Base-by-base conservation (phyloP, 2,888 invertebrate genomes). In the Amiota minor region DNA sequence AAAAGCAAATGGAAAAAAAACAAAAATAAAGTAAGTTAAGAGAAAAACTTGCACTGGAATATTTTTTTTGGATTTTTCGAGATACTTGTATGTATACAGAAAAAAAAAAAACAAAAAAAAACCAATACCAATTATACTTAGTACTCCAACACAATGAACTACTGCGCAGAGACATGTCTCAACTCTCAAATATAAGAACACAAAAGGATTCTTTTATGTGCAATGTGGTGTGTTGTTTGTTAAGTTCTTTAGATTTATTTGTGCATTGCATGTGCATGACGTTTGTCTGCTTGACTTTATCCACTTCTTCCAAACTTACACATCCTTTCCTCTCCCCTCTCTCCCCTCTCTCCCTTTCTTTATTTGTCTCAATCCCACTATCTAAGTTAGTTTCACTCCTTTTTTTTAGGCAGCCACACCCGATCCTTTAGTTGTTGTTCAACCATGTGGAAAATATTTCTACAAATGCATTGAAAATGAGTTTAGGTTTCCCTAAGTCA, bases 41-140 rank as follows among this genome's bases (percentile, higher is more conserved):
- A 65, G 49, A 47, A 23, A 35, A 14, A 35, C 35, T 35, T 35
- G 35, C 35, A 35, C 2, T 35, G 35, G 35, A 4, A 35, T 6
- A 6, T 35, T 35, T 35, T 35, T 35, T 35, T 35, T 35, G 6
- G 6, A 35, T 35, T 35, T 35, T 35, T 35, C 35, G n/a, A n/a
- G n/a, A n/a, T n/a, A n/a, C n/a, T n/a, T n/a, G n/a, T 35, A 6
- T 35, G 35, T 6, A 35, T 18, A 70, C 56, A 79, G 74, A 72
- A 76, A 79, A 18, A 9, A 20, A n/a, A 82, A 82, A 80, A 74
- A 80, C 75, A 14, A 76, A 80, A 79, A 64, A 80, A 79, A 64
- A 46, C 35, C 49, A 71, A 35, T 18, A 59, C 69, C 85, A 81
- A 82, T 82, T 84, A 82, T 85, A 85, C 85, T 53, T 53, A 59